Evolutionary conservation across 2,797 vertebrate species (phyloP), one percentile per base, ranked within the genome.

Genomic region (Austrolebias charrua): DNA sequence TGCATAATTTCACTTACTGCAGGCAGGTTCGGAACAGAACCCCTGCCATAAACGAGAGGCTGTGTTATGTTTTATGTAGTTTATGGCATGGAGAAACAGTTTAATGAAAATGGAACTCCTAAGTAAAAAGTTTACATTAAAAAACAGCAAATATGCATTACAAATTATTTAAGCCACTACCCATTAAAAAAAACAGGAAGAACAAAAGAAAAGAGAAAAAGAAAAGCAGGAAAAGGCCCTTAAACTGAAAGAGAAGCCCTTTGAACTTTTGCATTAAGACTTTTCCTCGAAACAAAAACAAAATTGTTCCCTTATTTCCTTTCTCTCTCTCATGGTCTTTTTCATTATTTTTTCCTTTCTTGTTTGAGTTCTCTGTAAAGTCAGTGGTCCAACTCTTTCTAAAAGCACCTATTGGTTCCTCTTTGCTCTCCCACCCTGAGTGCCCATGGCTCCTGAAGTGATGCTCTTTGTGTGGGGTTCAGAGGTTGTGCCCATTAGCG

Each of bases 381-480:
- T 86, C 81, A 89, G 78, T 82, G 80, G 83, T 89, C 84, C 68
- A 59, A 72, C 81, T 77, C 66, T 80, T 80, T 86, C 69, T 86
- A 83, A 86, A 75, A 69, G 62, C 73, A 84, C 69, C 79, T 50
- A 84, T 83, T 84, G 86, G 87, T 83, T 64, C 88, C 82, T 84
- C 73, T 79, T 53, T 75, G 83, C 83, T 88, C 86, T 88, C 88
- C 85, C 82, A 88, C 88, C 88, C 87, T 85, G 85, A 88, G 87
- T 88, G 86, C 87, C 84, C 85, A 90, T 65, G 79, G 85, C 83
- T 87, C 87, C 89, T 89, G 90, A 90, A 91, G 88, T 91, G 89
- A 89, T 87, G 88, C 78, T 90, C 88, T 91, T 88, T 92, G 84
- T 90, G 82, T 78, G 86, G 84, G 90, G 91, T 94, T 92, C 92